Evolutionary conservation across 2,888 invertebrate species (phyloP), one percentile per base, ranked within the genome.

Genomic region (Pandemis cinnamomeana): DNA sequence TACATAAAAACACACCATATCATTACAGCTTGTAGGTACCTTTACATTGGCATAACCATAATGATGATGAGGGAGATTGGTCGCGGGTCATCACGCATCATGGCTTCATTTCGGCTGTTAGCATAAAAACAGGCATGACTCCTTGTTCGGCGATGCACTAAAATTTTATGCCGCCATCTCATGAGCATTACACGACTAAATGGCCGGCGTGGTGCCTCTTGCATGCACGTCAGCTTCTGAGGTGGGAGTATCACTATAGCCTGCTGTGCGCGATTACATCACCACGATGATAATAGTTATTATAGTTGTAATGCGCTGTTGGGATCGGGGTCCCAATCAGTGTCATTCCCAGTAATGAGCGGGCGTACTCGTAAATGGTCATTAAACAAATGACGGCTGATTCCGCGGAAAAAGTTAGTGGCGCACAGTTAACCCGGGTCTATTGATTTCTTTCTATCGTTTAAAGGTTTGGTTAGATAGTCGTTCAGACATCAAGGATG

Each of bases 161-260:
- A 72, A 72, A 67, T 72, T 72, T 72, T 72, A 72, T 62, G 61
- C 15, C 67, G 27, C 64, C 61, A 7, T 36, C 51, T 72, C 55
- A 44, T 46, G 60, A 15, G 53, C 60, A 44, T 72, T 71, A 71
- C 60, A 60, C 44, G 53, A 44, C 51, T 51, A 44, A 67, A 60
- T 15, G 60, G 67, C 61, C 51, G 27, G 53, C 5, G 53, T 63
- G n/a, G 13, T 63, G 46, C 46, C 51, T 55, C 53, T 15, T 2
- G 58, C 27, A 7, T 36, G 13, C 51, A 10, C 44, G 51, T 11
- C 27, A 41, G 70, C 42, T 70, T 36, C 42, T 69, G 51, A 70
- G 53, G 70, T 42, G 42, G 27, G 27, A 36, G 20, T 20, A 20
- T 36, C 27, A 36, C 27, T 1, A 36, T 44, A n/a, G 44, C 27